phyloP scores from a whole-genome alignment of 2,797 vertebrate genomes.

The Neosilurus hyrtlii region DNA sequence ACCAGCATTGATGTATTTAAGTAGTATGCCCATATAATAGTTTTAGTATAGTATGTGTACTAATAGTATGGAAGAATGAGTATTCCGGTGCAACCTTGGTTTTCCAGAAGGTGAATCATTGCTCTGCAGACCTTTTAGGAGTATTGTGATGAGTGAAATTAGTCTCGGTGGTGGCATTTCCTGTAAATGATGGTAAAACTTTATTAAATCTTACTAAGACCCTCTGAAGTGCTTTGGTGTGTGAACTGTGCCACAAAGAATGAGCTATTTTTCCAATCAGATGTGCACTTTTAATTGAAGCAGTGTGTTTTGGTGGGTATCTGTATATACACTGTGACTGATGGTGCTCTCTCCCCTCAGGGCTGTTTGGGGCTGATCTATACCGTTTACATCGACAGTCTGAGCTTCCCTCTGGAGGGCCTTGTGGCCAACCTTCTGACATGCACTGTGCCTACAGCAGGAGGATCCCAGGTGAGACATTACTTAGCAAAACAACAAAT shows the following conservation, averaged over 20 bases:
- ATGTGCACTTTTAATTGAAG: constrained; percentile 8
- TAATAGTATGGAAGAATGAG: too few relatives aligned
- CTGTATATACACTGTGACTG: constrained; percentile 4
- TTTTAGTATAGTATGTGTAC: too few relatives aligned
- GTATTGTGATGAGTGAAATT: constrained; percentile 24
- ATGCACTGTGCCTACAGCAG: constrained; percentile 88
- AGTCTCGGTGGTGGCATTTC: constrained; percentile 29
- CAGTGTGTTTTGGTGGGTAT: constrained; percentile 4
- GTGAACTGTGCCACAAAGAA: constrained; percentile 3
- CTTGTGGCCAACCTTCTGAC: constrained; percentile 91
- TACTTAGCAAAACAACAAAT: constrained; percentile 67
- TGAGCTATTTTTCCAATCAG: not conserved
- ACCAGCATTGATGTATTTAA: too few relatives aligned
- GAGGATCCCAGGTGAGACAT: constrained; percentile 90
- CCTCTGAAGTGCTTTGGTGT: constrained; percentile 20
- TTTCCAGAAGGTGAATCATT: not conserved
- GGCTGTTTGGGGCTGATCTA: constrained; percentile 96
- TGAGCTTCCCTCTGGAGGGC: constrained; percentile 87
- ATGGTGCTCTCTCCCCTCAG: constrained; percentile 65
- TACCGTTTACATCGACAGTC: constrained; percentile 90
- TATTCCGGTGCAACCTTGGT: not conserved
- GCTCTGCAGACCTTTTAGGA: not conserved
- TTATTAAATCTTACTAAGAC: constrained; percentile 14
- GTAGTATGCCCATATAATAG: too few relatives aligned
- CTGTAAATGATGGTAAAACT: constrained; percentile 27